Evolutionary conservation across 1,140 invertebrate genomes (phyloP), one percentile per base, ranked within the genome.

Genomic region (Leptinotarsa undecemlineata): DNA sequence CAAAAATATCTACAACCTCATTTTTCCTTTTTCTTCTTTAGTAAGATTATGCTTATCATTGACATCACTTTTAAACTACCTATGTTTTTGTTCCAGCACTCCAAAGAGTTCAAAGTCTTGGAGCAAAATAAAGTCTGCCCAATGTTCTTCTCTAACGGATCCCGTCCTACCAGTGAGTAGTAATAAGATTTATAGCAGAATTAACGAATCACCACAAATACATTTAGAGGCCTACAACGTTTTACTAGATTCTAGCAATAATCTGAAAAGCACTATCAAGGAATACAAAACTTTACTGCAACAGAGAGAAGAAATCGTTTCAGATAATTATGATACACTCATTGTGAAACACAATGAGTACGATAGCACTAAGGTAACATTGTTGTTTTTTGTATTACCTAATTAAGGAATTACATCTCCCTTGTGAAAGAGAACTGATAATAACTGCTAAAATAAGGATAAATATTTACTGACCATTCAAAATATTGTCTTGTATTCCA

Each of bases 101-200:
- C 90, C 90, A 11, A 87, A 89, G 61, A 87, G 87, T 74, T 88
- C 87, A 79, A 89, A 89, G 81, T 81, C 79, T 66, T 87, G 80
- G 79, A 81, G 76, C 51, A 82, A 81, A 81, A 79, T 77, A 47
- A 78, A 79, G 71, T 76, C 81, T 26, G 74, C 72, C 42, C 78
- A 81, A 68, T 78, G 76, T 79, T 78, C 77, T 76, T 75, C 77
- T 20, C 17, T 15, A 57, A 57, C 51, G 51, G 20, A 64, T 19
- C 60, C 75, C 70, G 79, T 79, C 81, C 79, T 81, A 76, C 78
- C 77, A 79, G 78, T 81, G 79, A 81, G 75, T 79, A 81, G 79
- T 81, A 75, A 81, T 78, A 81, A 81, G 76, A 77, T 79, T 79
- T 79, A 79, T 81, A 81, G 76, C 78, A 81, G 76, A 77, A 78